Evolutionary conservation across 2,888 invertebrate species (phyloP), one percentile per base, ranked within the genome.

Genomic region (Drosophila buzzatii): DNA sequence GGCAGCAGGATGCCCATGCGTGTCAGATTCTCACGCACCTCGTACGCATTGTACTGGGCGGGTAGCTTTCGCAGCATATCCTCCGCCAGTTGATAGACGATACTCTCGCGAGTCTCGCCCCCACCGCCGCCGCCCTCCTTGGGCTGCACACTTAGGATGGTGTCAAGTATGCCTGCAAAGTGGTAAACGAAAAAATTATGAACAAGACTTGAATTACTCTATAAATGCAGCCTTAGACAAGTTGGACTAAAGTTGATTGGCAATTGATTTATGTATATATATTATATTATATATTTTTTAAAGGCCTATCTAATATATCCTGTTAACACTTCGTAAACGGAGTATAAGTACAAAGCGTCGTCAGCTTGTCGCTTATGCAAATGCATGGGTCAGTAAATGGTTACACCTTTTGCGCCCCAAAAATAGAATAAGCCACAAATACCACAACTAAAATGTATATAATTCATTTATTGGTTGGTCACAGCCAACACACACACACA

Each of bases 71-170:
- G 94, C 65, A 97, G 91, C 99, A 99, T 99, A 90, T 99, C 99
- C 85, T 98, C 97, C 9, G 98, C 98, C 84, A 99, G 94, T 85
- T 96, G 95, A 93, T 98, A 98, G 6, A 99, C 99, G 51, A 98
- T 96, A 82, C 96, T 96, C 93, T 99, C 99, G 82, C 99, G 95
- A 0, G 98, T 97, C 94, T 99, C 99, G 0, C 98, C 98, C 0
- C 98, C 97, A 71, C 96, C 96, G 23, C 96, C 95, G 1, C 97
- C 98, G 2, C 98, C 97, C 94, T 99, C 98, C 91, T 99, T 99
- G 0, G 99, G 99, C 91, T 99, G 99, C n/a, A 99, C 99, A 92
- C 96, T 98, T 47, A 99, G 94, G 87, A 99, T 98, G 0, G 98
- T 98, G 91, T 98, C 98, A 88, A 99, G 94, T 91, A 99, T 98